Evolutionary conservation across 2,888 invertebrate genomes (phyloP).

Genomic region (Caenorhabditis macrosperma): DNA sequence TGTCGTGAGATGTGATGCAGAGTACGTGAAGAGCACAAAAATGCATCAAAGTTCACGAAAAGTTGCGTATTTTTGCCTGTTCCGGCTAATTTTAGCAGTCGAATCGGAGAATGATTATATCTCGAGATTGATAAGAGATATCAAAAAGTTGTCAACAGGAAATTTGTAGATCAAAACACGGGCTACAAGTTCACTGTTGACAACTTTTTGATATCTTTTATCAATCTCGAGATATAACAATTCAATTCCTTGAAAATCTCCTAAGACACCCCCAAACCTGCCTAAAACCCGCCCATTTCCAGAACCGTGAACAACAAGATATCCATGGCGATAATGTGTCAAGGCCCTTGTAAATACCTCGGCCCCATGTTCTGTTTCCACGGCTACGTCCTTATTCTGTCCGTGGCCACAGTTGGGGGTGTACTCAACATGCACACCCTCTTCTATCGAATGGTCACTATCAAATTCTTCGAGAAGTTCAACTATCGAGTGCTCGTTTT

Average conservation of each 20-base stretch:
- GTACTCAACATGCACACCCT: slow-evolving; percentile 39
- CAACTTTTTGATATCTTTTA: no score
- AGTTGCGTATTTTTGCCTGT: no score
- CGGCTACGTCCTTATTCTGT: slow-evolving; percentile 36
- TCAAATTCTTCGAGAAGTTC: slow-evolving; percentile 18
- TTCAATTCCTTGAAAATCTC: not conserved
- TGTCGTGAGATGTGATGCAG: no score
- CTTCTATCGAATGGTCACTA: slow-evolving; percentile 33
- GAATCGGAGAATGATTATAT: not conserved
- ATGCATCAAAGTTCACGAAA: no score
- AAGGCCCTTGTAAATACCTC: slow-evolving; percentile 35
- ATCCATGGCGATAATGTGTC: slow-evolving; percentile 44
- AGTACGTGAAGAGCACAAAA: no score
- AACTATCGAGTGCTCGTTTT: slow-evolving; percentile 15
- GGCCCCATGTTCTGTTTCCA: slow-evolving; percentile 36
- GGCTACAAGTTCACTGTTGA: no score
- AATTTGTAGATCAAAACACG: no score
- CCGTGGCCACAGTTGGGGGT: slow-evolving; percentile 1
- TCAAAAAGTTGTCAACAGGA: no score
- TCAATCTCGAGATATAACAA: no score
- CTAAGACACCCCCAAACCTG: not conserved
- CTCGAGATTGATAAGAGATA: no score
- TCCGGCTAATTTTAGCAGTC: not conserved
- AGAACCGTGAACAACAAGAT: slow-evolving; percentile 33
- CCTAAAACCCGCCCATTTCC: not conserved